These are phyloP conservation scores for Heliconius ethilla DNA, from an alignment of 2,888 invertebrate genomes.

Conservation along the genomic window DNA sequence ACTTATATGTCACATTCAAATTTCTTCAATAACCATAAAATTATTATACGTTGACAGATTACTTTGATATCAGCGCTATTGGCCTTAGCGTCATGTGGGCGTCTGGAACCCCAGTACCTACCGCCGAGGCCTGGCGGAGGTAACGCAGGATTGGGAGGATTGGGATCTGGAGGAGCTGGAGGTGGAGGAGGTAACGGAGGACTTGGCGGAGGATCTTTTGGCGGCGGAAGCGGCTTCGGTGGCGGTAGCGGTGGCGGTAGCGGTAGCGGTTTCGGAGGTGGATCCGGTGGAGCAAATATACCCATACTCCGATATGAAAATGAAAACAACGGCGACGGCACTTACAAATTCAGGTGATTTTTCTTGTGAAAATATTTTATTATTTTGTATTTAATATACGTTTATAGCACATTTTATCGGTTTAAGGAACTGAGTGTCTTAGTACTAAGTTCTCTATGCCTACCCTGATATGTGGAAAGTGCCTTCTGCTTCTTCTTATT, in stretches of 20 bases:
- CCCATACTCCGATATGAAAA: constrained; percentile 84
- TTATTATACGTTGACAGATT: constrained; percentile 45
- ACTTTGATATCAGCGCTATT: constrained; percentile 59
- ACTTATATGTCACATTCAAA: neutral
- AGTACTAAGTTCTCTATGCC: no score
- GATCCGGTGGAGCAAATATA: constrained; percentile 60
- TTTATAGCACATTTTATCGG: neutral
- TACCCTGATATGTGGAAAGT: no score
- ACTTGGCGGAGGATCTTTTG: constrained; percentile 49
- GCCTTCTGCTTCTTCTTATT: no score
- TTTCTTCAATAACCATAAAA: constrained; percentile 3
- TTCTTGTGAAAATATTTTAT: neutral
- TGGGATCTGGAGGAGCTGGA: constrained; percentile 48
- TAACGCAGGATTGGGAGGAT: constrained; percentile 48
- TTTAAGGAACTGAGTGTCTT: no score
- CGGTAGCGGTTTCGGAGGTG: constrained; percentile 52
- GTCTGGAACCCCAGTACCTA: constrained; percentile 63
- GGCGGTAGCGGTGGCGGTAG: constrained; percentile 39
- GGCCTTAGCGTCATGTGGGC: constrained; percentile 65
- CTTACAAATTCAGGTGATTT: constrained; percentile 84
- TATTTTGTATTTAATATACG: neutral
- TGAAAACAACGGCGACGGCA: constrained; percentile 85
- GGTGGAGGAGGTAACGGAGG: constrained; percentile 54
- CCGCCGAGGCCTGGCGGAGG: constrained; percentile 58
- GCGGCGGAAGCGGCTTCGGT: constrained; percentile 57